These are phyloP conservation scores for Desmophyllum pertusum DNA, from an alignment of 92 coral and sea anemone species.

Conservation along the genomic window DNA sequence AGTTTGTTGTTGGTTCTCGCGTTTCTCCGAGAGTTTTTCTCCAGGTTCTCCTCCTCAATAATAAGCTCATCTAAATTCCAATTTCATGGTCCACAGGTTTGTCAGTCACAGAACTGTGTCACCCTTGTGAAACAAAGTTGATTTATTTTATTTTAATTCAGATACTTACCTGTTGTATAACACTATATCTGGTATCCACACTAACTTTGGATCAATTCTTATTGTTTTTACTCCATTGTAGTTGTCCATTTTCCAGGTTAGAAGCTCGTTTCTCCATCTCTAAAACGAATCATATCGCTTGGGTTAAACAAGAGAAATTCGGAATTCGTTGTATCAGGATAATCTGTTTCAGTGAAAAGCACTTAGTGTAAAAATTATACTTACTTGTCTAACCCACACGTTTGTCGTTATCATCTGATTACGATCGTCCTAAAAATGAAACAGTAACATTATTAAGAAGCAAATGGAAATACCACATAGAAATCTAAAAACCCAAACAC, in stretches of 20 bases:
- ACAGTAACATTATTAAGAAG: not conserved
- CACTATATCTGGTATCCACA: constrained; percentile 95
- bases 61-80: not conserved
- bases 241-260: constrained; percentile 72
- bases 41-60: not conserved
- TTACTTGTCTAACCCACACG: constrained; percentile 92
- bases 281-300: constrained; percentile 11
- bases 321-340: too few species aligned
- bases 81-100: not conserved
- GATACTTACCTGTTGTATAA: constrained; percentile 86
- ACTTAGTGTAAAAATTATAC: not conserved
- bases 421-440: constrained; percentile 66
- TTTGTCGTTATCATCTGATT: constrained; percentile 87
- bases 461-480: not conserved
- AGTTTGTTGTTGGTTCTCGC: not conserved
- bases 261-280: constrained; percentile 86
- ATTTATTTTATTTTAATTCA: not conserved
- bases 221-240: constrained; percentile 70
- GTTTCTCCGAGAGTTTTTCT: not conserved
- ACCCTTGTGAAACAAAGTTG: not conserved
- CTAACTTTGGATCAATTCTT: constrained; percentile 71
- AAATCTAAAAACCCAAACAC: not conserved
- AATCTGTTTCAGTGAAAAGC: not conserved
- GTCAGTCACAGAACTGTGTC: not conserved
- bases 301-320: not conserved